A percentile compares a stretch with the other conserved stretches of the same genome.
phyloP scores from a whole-genome alignment of 2,888 invertebrate species.

The Psococerastis gibbosa region DNA sequence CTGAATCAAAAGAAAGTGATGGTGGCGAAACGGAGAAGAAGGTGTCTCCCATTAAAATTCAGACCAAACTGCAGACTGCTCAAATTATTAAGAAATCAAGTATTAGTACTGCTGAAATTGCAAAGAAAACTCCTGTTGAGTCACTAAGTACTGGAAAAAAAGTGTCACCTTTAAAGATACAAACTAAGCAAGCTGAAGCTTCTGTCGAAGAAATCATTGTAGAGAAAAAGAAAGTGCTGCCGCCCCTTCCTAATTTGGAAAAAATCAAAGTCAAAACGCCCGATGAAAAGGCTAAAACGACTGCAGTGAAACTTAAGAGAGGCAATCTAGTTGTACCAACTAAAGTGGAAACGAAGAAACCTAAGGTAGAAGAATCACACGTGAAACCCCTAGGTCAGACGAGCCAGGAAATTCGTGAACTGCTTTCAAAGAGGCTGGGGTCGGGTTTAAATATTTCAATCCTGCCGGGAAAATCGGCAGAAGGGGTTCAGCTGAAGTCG shows the following conservation, averaged over 20 bases:
- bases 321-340: background rate
- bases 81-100: no score
- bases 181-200: no score
- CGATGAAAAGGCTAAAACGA: background rate
- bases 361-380: background rate
- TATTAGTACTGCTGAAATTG: no score
- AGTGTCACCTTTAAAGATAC: no score
- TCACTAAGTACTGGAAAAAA: no score
- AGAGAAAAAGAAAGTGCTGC: background rate
- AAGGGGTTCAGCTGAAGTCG: no score
- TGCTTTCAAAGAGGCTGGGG: slow-evolving; percentile 1
- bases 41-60: no score
- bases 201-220: no score
- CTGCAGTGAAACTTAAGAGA: background rate
- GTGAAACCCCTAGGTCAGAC: background rate
- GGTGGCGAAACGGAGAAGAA: no score
- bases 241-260: background rate
- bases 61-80: no score
- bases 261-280: background rate
- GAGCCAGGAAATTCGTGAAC: slow-evolving; percentile 1
- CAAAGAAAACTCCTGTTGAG: no score
- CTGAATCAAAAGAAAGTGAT: no score
- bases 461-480: background rate
- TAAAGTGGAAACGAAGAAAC: background rate
- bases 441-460: slow-evolving; percentile 6